Percentiles rank a stretch among this genome's conserved stretches.
Conservation (phyloP, 2,797 vertebrate species). For the Enteromius paludinosus region DNA sequence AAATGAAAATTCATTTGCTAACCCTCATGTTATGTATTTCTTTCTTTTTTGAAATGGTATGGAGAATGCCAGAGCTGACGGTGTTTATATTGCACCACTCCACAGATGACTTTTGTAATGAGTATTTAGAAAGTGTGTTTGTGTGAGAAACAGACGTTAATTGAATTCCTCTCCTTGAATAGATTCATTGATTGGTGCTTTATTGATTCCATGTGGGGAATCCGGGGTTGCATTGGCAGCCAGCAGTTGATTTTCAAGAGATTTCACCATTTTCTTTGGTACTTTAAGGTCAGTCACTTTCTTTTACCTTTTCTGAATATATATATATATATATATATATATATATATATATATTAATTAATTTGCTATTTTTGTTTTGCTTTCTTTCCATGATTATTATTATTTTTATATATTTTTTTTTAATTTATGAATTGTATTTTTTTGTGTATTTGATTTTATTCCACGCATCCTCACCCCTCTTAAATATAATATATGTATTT, state of each 20-base stretch:
- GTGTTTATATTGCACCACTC: neutral
- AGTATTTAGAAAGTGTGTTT: neutral
- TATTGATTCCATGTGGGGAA: too few species aligned
- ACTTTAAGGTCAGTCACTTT: neutral
- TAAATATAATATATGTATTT: neutral
- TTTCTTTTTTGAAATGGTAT: neutral
- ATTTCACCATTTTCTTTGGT: neutral
- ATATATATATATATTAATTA: too few species aligned
- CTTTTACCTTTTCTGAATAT: neutral
- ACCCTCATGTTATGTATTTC: neutral
- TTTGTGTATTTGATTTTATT: neutral
- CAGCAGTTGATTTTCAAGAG: neutral
- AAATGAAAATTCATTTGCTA: neutral
- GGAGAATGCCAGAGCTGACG: neutral
- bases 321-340: too few species aligned
- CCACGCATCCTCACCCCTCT: neutral
- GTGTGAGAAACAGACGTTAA: neutral
- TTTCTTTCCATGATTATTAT: too few species aligned
- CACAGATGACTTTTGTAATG: neutral
- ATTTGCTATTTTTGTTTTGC: too few species aligned
- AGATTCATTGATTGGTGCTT: neutral
- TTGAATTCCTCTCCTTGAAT: neutral
- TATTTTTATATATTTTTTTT: too few species aligned
- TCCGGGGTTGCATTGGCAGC: too few species aligned
- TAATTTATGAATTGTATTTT: too few species aligned